These are phyloP conservation scores for Hippocampus kuda DNA, from an alignment of 2,797 vertebrate species.

Conservation along the genomic window DNA sequence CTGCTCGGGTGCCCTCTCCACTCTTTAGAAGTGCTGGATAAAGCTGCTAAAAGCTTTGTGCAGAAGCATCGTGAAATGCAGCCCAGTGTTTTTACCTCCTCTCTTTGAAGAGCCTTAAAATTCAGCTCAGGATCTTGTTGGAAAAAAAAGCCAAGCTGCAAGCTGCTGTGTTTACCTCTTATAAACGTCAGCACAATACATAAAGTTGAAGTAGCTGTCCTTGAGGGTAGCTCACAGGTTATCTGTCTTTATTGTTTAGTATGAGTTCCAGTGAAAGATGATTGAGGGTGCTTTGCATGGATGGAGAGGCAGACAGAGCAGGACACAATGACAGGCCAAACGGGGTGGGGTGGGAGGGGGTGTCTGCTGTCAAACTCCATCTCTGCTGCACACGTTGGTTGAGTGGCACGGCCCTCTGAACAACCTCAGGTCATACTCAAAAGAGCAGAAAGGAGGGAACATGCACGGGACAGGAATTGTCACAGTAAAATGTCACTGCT, in stretches of 20 bases:
- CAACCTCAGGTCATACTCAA: slow-evolving; percentile 26
- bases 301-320: slow-evolving; percentile 23
- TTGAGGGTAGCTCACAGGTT: slow-evolving; percentile 33
- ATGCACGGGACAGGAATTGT: slow-evolving; percentile 46
- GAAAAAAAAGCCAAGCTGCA: slow-evolving; percentile 20
- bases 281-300: slow-evolving; percentile 24
- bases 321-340: slow-evolving; percentile 24
- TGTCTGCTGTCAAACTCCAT: slow-evolving; percentile 53
- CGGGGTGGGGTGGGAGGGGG: slow-evolving; percentile 23
- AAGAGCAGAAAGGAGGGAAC: slow-evolving; percentile 16
- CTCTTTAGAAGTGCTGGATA: slow-evolving; percentile 44
- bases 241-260: slow-evolving; percentile 30
- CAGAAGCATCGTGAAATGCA: slow-evolving; percentile 38
- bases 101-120: slow-evolving; percentile 60
- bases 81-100: slow-evolving; percentile 12
- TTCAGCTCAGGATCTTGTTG: slow-evolving; percentile 46
- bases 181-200: slow-evolving; percentile 24
- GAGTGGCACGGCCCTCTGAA: slow-evolving; percentile 29
- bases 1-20: slow-evolving; percentile 36
- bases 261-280: slow-evolving; percentile 19
- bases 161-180: slow-evolving; percentile 24
- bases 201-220: slow-evolving; percentile 34
- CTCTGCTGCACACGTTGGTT: slow-evolving; percentile 26
- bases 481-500: slow-evolving; percentile 34
- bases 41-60: slow-evolving; percentile 52